Conservation (phyloP, 2,113 vertebrate species). For the Typhlomys cinereus region DNA sequence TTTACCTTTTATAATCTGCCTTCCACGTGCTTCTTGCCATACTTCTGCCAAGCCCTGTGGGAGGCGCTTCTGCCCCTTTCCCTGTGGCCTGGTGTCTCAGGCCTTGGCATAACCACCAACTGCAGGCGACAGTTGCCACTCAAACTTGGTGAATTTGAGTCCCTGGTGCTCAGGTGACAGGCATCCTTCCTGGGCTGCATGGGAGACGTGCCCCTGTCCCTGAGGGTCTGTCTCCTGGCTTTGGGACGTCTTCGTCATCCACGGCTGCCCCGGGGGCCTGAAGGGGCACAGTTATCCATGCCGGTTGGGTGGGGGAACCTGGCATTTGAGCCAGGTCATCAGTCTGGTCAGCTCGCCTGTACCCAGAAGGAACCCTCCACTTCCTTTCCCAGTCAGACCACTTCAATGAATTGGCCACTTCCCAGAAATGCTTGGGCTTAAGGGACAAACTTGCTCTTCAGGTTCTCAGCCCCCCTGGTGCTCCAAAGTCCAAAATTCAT, state of each 20-base stretch:
- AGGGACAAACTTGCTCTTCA: neutral
- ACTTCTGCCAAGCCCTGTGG: neutral
- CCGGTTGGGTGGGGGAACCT: neutral
- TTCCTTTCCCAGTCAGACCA: neutral
- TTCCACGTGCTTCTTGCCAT: too few species aligned
- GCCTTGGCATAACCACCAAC: neutral
- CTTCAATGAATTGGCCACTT: neutral
- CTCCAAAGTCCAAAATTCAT: neutral
- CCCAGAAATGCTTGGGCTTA: neutral
- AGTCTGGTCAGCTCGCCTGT: neutral
- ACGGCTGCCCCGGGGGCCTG: neutral
- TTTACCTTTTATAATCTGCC: neutral
- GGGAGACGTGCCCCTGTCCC: too few species aligned
- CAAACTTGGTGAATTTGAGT: neutral
- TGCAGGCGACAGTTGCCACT: neutral
- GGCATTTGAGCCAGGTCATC: neutral
- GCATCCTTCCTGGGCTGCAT: neutral
- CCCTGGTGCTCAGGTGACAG: neutral
- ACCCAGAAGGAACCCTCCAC: neutral
- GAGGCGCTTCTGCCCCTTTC: fast-evolving
- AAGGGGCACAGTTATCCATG: neutral
- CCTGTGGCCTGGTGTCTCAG: neutral
- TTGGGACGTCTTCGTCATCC: too few species aligned
- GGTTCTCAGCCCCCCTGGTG: neutral
- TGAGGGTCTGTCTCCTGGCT: too few species aligned